These are phyloP conservation scores for Manacus vitellinus DNA, from an alignment of 2,113 vertebrate species.

Conservation along the genomic window DNA sequence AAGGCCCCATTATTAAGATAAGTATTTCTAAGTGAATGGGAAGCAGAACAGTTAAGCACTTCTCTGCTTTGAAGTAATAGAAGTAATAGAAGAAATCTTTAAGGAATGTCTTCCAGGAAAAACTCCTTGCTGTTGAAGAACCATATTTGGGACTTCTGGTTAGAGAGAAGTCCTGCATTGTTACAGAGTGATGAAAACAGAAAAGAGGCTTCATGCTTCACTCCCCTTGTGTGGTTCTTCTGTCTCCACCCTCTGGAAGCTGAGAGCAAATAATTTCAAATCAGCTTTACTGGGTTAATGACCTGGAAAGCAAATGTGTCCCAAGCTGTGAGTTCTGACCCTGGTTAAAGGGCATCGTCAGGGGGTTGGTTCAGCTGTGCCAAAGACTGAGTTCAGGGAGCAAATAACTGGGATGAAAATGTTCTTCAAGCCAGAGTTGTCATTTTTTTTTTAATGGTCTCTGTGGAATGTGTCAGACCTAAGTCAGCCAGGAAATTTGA, in stretches of 20 bases:
- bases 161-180: neutral
- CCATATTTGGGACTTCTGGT: neutral
- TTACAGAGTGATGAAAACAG: neutral
- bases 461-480: neutral
- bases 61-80: neutral
- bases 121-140: neutral
- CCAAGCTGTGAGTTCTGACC: neutral
- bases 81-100: neutral
- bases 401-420: neutral
- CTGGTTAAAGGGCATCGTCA: neutral
- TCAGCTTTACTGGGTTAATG: neutral
- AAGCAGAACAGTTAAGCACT: neutral
- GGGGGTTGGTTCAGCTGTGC: neutral
- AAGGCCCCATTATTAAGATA: neutral
- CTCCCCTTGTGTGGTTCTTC: neutral
- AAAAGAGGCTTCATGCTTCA: neutral
- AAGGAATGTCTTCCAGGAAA: neutral
- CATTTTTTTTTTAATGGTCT: neutral
- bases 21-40: neutral
- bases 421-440: neutral
- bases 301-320: neutral
- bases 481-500: neutral
- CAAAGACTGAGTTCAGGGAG: neutral
- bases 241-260: conserved; percentile 67
- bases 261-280: conserved; percentile 3